phyloP scores from a whole-genome alignment of 2,888 invertebrate genomes.

The Mesorhabditis sp. region DNA sequence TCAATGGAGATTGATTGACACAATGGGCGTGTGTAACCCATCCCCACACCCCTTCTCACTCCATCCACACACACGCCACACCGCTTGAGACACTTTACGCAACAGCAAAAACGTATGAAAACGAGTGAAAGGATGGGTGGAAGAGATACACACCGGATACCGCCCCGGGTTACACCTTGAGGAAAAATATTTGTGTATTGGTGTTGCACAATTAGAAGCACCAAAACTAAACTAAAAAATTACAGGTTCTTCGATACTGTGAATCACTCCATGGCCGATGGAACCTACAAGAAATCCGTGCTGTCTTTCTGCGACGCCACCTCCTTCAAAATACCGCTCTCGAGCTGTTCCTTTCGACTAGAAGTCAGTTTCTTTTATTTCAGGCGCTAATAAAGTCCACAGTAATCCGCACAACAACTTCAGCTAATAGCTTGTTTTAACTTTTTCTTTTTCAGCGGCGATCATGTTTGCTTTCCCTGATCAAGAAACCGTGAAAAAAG shows the following conservation, averaged over 20 bases:
- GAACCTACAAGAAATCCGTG: conserved; percentile 98
- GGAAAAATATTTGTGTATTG: not conserved
- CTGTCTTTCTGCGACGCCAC: conserved; percentile 93
- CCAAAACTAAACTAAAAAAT: not conserved
- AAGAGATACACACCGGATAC: no score
- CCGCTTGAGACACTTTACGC: not conserved
- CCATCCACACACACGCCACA: no score
- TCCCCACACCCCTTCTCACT: no score
- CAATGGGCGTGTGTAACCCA: not conserved
- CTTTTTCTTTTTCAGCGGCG: conserved; percentile 73
- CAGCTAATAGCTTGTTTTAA: not conserved
- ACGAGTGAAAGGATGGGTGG: not conserved
- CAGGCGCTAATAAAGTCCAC: not conserved
- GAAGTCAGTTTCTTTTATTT: conserved; percentile 68
- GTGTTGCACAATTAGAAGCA: not conserved
- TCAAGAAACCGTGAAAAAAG: conserved; percentile 92
- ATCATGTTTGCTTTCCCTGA: conserved; percentile 98
- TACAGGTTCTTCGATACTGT: conserved; percentile 90
- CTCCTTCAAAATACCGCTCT: conserved; percentile 88
- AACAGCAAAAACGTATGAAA: not conserved
- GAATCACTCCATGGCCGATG: conserved; percentile 98
- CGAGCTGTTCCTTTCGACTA: conserved; percentile 95
- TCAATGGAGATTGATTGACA: conserved; percentile 1
- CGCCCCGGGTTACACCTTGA: no score
- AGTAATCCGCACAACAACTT: not conserved